Evolutionary conservation across 1,140 invertebrate species (phyloP), one percentile per base, ranked within the genome.

Genomic region (Acromyrmex heyeri): DNA sequence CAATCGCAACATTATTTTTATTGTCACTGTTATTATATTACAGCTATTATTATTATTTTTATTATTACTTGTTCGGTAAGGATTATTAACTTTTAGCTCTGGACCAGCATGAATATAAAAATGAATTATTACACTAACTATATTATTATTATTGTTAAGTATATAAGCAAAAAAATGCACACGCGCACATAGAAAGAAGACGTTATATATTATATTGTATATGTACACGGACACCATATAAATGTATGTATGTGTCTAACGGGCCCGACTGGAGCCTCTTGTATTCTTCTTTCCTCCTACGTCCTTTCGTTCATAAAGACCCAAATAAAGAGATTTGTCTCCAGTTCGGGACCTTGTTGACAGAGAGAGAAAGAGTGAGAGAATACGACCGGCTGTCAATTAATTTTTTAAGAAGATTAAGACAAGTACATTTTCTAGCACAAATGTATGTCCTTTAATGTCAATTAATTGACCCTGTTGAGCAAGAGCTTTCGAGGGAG

Each of bases 21-120:
- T 91, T 92, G 89, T 93, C 90, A 90, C 88, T 92, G 89, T 92
- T 91, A 91, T 14, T 82, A 87, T 90, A 85, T 89, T 88, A 75
- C 76, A 88, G 81, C 77, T 91, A 93, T 93, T 90, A 90, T 87
- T 91, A 88, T 92, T 38, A 90, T 86, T 91, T 72, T 78, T 86
- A 90, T 81, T 91, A 90, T 82, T 89, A 90, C 85, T 91, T 87
- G 79, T 91, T 90, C 57, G 86, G 85, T 92, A 90, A 91, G 78
- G 85, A 89, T 87, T 92, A 92, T 88, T 92, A 92, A 92, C 73
- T 91, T 91, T 91, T 93, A 92, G 88, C 70, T 88, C 85, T 87
- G 83, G 87, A 93, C 89, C 89, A 92, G 85, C 85, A 91, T 87
- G 82, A 61, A 87, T 87, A 81, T 81, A 70, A 85, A 85, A 92